These are phyloP conservation scores for Bubo scandiacus DNA, from an alignment of 2,113 vertebrate species.

Conservation along the genomic window DNA sequence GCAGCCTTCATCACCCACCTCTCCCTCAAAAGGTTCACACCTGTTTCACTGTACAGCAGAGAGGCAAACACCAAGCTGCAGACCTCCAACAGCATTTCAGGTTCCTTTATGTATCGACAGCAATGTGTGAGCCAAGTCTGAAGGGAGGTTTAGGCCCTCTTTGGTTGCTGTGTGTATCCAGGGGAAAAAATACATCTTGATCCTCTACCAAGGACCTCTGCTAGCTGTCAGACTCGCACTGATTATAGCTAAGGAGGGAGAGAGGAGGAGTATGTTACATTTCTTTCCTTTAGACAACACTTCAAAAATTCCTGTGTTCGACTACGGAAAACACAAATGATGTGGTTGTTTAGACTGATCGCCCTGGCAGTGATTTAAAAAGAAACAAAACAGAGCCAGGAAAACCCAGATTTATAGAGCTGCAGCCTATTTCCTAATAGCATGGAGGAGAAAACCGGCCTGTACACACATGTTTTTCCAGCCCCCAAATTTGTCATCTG, in stretches of 20 bases:
- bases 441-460: not conserved
- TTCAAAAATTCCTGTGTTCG: not conserved
- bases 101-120: not conserved
- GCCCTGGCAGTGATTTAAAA: constrained; percentile 18
- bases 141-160: not conserved
- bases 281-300: not conserved
- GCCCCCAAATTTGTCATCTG: not conserved
- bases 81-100: not conserved
- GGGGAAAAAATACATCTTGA: not conserved
- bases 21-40: not conserved
- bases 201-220: not conserved
- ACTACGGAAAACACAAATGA: not conserved
- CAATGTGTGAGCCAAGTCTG: not conserved
- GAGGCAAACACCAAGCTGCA: not conserved
- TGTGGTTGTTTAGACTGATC: constrained; percentile 18
- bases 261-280: not conserved
- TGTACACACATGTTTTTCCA: not conserved
- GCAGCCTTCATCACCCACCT: not conserved
- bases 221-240: not conserved
- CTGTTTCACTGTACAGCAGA: not conserved
- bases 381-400: not conserved
- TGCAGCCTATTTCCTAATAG: not conserved
- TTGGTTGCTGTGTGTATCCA: not conserved
- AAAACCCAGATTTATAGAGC: constrained; percentile 22
- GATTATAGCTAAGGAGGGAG: not conserved